Conservation (phyloP, 2,797 vertebrate species). For the Siniperca scherzeri region DNA sequence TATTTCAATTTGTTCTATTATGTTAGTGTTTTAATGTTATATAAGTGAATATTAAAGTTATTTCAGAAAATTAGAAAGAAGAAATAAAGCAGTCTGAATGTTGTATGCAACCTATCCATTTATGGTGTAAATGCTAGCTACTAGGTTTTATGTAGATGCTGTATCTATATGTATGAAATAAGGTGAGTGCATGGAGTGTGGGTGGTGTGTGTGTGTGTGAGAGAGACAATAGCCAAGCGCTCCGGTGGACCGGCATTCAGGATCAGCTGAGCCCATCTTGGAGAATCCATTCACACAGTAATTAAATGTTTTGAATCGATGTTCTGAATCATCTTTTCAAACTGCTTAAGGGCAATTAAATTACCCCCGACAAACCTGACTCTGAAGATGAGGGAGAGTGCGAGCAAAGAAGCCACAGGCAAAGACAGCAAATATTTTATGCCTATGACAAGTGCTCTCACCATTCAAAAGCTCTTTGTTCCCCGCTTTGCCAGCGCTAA, state of each 20-base stretch:
- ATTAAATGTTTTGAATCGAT: conserved; percentile 99
- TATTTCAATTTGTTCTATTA: not conserved
- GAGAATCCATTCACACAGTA: conserved; percentile 95
- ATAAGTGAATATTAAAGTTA: not conserved
- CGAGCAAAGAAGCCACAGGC: conserved; percentile 88
- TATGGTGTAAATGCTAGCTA: conserved; percentile 5
- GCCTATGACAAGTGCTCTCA: conserved; percentile 93
- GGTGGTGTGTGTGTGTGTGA: conserved; percentile 1
- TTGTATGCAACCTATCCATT: not conserved
- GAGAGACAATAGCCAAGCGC: conserved; percentile 84
- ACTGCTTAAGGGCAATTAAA: conserved; percentile 96
- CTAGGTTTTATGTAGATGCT: not conserved
- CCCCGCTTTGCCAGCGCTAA: conserved; percentile 90
- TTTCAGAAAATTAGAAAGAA: not conserved
- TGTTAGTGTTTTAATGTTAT: not conserved
- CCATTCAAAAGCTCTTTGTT: conserved; percentile 94
- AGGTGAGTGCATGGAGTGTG: conserved; percentile 20
- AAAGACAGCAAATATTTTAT: conserved; percentile 92
- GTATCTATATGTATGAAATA: conserved; percentile 13
- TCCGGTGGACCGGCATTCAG: conserved; percentile 85
- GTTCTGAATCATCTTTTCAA: conserved; percentile 99
- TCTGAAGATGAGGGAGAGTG: conserved; percentile 79
- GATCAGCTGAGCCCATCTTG: conserved; percentile 91
- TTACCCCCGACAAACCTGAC: conserved; percentile 86
- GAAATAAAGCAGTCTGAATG: conserved; percentile 9